Conservation (phyloP, 1,140 invertebrate genomes). For the Chelonus insularis region DNA sequence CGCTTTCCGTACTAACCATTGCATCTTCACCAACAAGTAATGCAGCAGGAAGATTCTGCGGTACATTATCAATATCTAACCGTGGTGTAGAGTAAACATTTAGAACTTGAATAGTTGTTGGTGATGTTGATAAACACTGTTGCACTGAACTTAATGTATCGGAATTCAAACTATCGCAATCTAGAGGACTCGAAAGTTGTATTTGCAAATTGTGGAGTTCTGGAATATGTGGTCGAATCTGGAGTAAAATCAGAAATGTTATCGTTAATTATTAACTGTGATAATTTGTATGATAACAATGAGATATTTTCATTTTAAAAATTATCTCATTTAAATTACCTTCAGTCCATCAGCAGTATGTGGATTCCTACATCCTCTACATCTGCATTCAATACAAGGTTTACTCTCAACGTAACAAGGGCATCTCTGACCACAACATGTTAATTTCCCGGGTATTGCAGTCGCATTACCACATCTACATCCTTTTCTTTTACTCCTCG, state of each 20-base stretch:
- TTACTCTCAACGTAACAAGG: slow-evolving; percentile 89
- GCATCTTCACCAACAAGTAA: slow-evolving; percentile 59
- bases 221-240: slow-evolving; percentile 69
- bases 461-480: slow-evolving; percentile 92
- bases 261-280: slow-evolving; percentile 2
- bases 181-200: slow-evolving; percentile 51
- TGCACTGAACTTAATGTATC: slow-evolving; percentile 52
- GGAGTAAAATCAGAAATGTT: slow-evolving; percentile 44
- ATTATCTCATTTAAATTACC: too few species aligned
- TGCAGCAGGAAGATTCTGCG: slow-evolving; percentile 57
- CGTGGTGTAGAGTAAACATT: slow-evolving; percentile 57
- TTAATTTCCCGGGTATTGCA: slow-evolving; percentile 82
- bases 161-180: slow-evolving; percentile 47
- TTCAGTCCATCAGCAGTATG: slow-evolving; percentile 79
- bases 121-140: slow-evolving; percentile 54
- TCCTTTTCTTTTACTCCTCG: slow-evolving; percentile 67
- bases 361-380: slow-evolving; percentile 89
- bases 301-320: too few species aligned
- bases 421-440: slow-evolving; percentile 90
- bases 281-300: background rate
- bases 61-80: slow-evolving; percentile 57
- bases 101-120: slow-evolving; percentile 58
- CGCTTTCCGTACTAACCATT: slow-evolving; percentile 57
- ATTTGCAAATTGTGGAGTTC: slow-evolving; percentile 61
- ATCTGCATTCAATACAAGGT: slow-evolving; percentile 84